These are phyloP conservation scores for Eubucco bourcierii DNA, from an alignment of 2,113 vertebrate species.

Conservation along the genomic window DNA sequence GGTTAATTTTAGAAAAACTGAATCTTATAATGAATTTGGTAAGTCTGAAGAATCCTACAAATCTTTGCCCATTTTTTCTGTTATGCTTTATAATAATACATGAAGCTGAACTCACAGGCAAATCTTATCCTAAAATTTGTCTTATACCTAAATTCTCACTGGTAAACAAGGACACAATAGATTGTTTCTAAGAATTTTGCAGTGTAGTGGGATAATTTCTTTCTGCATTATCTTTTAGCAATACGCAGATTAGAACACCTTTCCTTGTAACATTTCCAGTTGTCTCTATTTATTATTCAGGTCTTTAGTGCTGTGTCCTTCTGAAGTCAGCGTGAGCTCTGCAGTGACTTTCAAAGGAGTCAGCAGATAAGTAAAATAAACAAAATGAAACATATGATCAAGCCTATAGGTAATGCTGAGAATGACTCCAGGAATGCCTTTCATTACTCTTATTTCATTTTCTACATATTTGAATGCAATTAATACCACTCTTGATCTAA, in stretches of 20 bases:
- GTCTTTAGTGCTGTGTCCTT: background rate
- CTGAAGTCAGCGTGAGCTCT: background rate
- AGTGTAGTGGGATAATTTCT: background rate
- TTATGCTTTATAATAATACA: background rate
- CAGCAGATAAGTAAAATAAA: background rate
- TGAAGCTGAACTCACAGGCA: background rate
- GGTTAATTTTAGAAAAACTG: background rate
- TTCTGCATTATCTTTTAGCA: background rate
- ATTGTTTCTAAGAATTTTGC: background rate
- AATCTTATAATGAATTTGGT: background rate
- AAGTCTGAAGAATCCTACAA: background rate
- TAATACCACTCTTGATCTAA: background rate
- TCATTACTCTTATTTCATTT: background rate
- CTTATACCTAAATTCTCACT: background rate
- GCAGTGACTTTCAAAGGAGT: background rate
- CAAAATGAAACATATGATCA: background rate
- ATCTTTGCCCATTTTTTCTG: background rate
- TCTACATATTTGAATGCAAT: background rate
- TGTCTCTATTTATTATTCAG: background rate
- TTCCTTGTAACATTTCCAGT: background rate
- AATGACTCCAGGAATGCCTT: background rate
- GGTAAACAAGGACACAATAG: background rate
- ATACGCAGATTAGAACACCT: background rate
- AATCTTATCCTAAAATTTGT: background rate
- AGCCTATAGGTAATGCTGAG: background rate